Conservation (phyloP, 1,140 invertebrate species). For the fruit fly (Drosophila melanogaster) region DNA sequence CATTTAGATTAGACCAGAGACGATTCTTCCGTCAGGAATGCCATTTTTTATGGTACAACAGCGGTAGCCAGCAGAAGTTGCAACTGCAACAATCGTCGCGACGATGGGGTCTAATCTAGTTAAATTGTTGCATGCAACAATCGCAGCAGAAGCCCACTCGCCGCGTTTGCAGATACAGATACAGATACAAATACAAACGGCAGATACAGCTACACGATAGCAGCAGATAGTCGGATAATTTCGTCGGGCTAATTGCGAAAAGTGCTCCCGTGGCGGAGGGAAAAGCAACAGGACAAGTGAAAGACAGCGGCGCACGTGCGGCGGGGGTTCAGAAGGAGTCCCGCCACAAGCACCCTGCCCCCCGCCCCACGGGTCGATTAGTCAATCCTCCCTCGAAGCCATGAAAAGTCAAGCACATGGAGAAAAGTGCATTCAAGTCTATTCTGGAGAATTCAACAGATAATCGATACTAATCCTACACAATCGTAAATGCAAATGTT, state of each 20-base stretch:
- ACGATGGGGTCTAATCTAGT: conserved; percentile 72
- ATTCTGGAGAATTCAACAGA: not conserved
- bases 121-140: conserved; percentile 82
- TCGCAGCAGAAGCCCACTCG: conserved; percentile 30
- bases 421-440: not conserved
- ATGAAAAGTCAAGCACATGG: conserved; percentile 6
- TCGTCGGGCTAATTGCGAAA: conserved; percentile 75
- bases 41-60: conserved; percentile 72
- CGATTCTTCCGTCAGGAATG: conserved; percentile 79
- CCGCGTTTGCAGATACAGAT: conserved; percentile 17
- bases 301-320: conserved; percentile 72
- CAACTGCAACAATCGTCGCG: conserved; percentile 65
- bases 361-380: conserved; percentile 12
- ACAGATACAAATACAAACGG: conserved; percentile 40
- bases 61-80: conserved; percentile 5
- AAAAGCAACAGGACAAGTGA: conserved; percentile 58
- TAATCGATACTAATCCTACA: too few relatives aligned
- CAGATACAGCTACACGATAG: conserved; percentile 41
- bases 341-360: not conserved
- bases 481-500: too few relatives aligned
- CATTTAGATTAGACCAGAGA: conserved; percentile 76
- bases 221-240: conserved; percentile 58
- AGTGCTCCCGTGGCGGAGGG: conserved; percentile 72
- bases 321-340: conserved; percentile 50
- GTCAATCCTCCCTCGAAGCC: conserved; percentile 31